A percentile compares a stretch with the other conserved stretches of the same genome.
Evolutionary conservation across 2,113 vertebrate genomes (phyloP).

Genomic region (Cheilinus undulatus): DNA sequence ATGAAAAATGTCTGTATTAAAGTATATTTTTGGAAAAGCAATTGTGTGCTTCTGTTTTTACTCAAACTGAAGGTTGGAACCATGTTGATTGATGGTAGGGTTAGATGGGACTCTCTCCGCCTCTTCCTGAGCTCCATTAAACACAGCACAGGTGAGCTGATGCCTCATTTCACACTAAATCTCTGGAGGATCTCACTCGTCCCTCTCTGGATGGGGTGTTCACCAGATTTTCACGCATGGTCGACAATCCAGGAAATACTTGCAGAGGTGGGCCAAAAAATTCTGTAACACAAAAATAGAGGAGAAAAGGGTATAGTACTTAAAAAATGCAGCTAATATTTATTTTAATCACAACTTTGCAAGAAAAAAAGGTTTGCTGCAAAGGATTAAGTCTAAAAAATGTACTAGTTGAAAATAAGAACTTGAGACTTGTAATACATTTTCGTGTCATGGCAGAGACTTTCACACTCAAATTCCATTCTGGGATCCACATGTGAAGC

Average conservation of each 20-base stretch:
- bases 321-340: too few species aligned
- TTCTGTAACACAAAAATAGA: background rate
- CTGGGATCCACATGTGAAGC: too few species aligned
- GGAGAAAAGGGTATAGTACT: too few species aligned
- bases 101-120: background rate
- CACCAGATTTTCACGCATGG: conserved; percentile 1
- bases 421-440: too few species aligned
- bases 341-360: too few species aligned
- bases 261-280: background rate
- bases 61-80: background rate
- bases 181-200: background rate
- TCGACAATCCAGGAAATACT: background rate
- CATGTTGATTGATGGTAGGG: conserved; percentile 6
- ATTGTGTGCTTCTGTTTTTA: conserved; percentile 10
- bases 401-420: too few species aligned
- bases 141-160: background rate
- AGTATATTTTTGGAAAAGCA: conserved; percentile 68
- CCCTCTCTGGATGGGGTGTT: background rate
- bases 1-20: conserved; percentile 67
- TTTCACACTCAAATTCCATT: too few species aligned
- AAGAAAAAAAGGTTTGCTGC: too few species aligned
- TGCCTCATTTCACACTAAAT: background rate
- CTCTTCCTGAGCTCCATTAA: conserved; percentile 13
- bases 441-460: too few species aligned
- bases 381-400: too few species aligned